Evolutionary conservation across 2,113 vertebrate species (phyloP).

Genomic region (Suricata suricatta): DNA sequence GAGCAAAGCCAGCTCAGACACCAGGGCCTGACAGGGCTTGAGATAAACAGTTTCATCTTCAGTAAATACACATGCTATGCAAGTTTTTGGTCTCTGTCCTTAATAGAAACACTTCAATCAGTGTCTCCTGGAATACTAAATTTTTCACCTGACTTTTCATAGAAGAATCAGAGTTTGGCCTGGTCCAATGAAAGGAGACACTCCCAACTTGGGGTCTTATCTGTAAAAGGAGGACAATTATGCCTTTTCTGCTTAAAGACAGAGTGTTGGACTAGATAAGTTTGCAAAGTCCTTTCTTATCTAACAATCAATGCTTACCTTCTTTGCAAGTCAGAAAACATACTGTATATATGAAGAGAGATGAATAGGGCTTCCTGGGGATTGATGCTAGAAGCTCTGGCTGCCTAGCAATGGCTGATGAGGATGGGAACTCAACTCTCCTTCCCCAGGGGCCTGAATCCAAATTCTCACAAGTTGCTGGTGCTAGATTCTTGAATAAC

Average conservation of each 20-base stretch:
- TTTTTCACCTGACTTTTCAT: constrained; percentile 23
- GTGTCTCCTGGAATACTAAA: background rate
- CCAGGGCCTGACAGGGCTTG: background rate
- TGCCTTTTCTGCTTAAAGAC: background rate
- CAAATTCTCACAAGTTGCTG: background rate
- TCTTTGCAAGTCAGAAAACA: constrained; percentile 31
- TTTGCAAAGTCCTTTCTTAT: background rate
- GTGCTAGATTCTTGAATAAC: background rate
- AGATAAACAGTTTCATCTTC: background rate
- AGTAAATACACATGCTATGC: background rate
- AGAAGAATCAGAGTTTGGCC: background rate
- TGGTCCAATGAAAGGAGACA: background rate
- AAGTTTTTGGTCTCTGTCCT: background rate
- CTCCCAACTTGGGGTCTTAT: background rate
- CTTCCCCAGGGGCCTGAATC: background rate
- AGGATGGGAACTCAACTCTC: background rate
- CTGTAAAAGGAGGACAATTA: background rate
- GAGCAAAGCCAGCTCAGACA: background rate
- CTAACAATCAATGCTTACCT: constrained; percentile 8
- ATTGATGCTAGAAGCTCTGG: background rate
- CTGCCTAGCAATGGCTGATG: constrained; percentile 46
- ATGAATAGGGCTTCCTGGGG: background rate
- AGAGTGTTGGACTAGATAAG: background rate
- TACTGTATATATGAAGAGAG: background rate
- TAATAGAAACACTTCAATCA: background rate